Percentiles rank a stretch among this genome's conserved stretches.
Evolutionary conservation across 1,140 invertebrate genomes (phyloP).

Genomic region (Nasonia vitripennis): DNA sequence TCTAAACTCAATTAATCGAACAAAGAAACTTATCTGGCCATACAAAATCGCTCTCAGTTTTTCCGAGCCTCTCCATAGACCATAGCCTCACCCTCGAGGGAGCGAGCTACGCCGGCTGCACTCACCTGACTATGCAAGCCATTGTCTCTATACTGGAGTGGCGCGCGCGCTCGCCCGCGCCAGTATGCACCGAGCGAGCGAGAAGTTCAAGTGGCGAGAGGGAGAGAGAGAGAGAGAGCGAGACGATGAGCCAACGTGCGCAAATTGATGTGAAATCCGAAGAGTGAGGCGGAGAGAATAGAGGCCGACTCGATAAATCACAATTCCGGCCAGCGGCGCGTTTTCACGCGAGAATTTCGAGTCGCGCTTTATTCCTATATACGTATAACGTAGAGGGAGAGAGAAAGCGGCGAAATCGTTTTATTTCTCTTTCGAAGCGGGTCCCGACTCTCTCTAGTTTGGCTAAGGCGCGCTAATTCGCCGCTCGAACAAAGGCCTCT

Average conservation of each 20-base stretch:
- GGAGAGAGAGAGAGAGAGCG: too few relatives aligned
- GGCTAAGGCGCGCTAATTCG: constrained; percentile 39
- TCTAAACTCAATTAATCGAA: constrained; percentile 5
- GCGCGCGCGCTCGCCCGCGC: background rate
- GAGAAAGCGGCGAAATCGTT: background rate
- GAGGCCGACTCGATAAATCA: constrained; percentile 47
- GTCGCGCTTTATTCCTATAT: constrained; percentile 17
- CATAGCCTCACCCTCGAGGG: background rate
- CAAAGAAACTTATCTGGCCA: background rate
- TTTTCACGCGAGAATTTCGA: constrained; percentile 13
- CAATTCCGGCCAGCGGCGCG: background rate
- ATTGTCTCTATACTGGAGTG: constrained; percentile 41
- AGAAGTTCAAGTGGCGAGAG: constrained; percentile 39
- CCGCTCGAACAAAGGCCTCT: constrained; percentile 16
- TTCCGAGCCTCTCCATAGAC: constrained; percentile 1
- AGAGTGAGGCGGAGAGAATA: background rate
- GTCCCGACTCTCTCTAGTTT: constrained; percentile 1
- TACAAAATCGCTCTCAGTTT: background rate
- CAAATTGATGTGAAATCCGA: constrained; percentile 48
- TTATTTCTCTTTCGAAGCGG: constrained; percentile 24
- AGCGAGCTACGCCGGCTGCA: background rate
- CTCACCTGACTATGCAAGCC: constrained; percentile 45
- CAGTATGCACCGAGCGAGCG: background rate
- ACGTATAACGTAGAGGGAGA: background rate
- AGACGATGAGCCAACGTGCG: constrained; percentile 42